These are phyloP conservation scores for Ceratitis capitata DNA, from an alignment of 1,140 invertebrate genomes.

Conservation along the genomic window DNA sequence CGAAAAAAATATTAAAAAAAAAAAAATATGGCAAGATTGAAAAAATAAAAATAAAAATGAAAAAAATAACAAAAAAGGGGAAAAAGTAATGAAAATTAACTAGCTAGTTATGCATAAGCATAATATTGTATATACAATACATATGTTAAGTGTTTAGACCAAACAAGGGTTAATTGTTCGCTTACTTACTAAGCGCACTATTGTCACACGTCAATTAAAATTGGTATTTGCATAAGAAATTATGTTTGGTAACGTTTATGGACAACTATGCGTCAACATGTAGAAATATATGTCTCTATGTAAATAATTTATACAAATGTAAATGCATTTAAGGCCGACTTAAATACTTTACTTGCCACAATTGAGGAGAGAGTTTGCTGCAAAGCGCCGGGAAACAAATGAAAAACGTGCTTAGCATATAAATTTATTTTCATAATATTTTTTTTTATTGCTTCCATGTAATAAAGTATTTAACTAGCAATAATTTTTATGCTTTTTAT, in stretches of 20 bases:
- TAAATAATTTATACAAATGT: too few species aligned
- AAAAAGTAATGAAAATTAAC: background rate
- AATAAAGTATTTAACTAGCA: too few species aligned
- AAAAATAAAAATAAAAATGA: too few species aligned
- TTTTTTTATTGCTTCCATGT: background rate
- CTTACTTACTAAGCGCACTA: background rate
- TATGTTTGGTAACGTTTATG: background rate
- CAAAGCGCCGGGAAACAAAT: background rate
- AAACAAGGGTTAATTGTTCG: background rate
- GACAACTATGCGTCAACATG: background rate
- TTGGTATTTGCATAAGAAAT: background rate
- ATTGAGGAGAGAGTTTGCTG: background rate
- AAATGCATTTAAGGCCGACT: too few species aligned
- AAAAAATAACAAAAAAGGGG: too few species aligned
- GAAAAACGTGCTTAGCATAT: slow-evolving; percentile 11
- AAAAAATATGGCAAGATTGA: too few species aligned
- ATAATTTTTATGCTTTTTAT: too few species aligned
- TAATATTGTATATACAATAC: background rate
- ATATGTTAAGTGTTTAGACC: background rate
- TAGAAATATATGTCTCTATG: background rate
- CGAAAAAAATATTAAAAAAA: too few species aligned
- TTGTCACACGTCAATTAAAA: slow-evolving; percentile 12
- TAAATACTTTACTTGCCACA: too few species aligned
- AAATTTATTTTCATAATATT: background rate
- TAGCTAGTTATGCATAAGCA: background rate